Percentiles rank a stretch among this genome's conserved stretches.
Evolutionary conservation across 2,888 invertebrate species (phyloP).

Genomic region (Drosophila maculinotata): DNA sequence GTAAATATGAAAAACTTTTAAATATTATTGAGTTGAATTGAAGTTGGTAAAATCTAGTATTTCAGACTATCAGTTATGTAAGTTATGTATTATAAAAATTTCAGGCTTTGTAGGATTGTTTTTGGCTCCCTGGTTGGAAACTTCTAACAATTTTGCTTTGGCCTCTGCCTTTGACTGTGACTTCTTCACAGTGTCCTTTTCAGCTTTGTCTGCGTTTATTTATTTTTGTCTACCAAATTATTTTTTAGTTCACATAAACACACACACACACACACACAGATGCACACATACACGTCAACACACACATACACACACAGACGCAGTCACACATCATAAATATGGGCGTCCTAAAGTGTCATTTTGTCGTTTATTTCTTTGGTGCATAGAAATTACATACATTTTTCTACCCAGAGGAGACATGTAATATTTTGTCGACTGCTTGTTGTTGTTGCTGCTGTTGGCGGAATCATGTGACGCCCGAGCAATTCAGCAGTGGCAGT

Average conservation of each 20-base stretch:
- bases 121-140: conserved; percentile 26
- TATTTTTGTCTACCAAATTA: conserved; percentile 51
- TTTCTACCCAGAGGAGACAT: conserved; percentile 29
- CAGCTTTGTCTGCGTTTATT: conserved; percentile 44
- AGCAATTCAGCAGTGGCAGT: conserved; percentile 35
- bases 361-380: conserved; percentile 47
- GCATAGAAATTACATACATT: conserved; percentile 59
- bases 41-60: too few species aligned
- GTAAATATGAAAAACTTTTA: too few species aligned
- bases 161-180: conserved; percentile 17
- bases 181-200: conserved; percentile 29
- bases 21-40: too few species aligned
- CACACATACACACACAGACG: neutral
- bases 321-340: conserved; percentile 64
- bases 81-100: too few species aligned
- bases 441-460: conserved; percentile 34
- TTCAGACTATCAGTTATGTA: too few species aligned
- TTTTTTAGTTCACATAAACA: conserved; percentile 34
- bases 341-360: conserved; percentile 56
- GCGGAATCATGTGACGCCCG: conserved; percentile 46
- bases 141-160: conserved; percentile 31
- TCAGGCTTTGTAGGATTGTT: too few species aligned
- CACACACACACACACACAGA: neutral
- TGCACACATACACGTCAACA: neutral
- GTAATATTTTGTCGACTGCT: conserved; percentile 18